Evolutionary conservation across 1,140 invertebrate species (phyloP).

Genomic region (Drosophila neocordata): DNA sequence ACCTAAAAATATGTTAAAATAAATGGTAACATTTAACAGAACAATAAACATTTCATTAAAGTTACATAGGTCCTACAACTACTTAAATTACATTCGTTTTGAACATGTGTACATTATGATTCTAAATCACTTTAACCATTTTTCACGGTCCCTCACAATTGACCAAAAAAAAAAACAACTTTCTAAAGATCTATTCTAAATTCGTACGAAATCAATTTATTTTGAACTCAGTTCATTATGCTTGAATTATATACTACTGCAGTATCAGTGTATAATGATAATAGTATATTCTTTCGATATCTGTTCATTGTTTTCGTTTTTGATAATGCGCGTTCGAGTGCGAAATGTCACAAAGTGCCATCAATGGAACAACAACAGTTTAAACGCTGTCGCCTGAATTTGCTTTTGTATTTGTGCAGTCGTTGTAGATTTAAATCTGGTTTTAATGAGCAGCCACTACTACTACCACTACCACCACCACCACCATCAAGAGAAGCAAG

Average conservation of each 20-base stretch:
- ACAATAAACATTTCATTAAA: too few relatives aligned
- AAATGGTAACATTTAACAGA: too few relatives aligned
- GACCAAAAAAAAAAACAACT: too few relatives aligned
- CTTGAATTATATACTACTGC: background rate
- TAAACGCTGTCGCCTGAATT: slow-evolving; percentile 30
- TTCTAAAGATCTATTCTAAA: too few relatives aligned
- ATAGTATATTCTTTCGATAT: background rate
- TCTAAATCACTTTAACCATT: too few relatives aligned
- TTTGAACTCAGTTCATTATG: background rate
- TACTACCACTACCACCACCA: background rate
- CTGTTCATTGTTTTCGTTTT: slow-evolving; percentile 11
- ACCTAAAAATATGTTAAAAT: too few relatives aligned
- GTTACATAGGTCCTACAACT: too few relatives aligned
- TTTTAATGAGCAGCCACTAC: slow-evolving; percentile 61
- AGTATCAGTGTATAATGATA: slow-evolving; percentile 1
- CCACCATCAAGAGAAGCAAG: too few relatives aligned
- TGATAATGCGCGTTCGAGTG: slow-evolving; percentile 51
- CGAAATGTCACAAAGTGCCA: slow-evolving; percentile 37
- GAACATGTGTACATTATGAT: too few relatives aligned
- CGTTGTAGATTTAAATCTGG: slow-evolving; percentile 47
- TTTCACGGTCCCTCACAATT: too few relatives aligned
- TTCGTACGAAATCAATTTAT: too few relatives aligned
- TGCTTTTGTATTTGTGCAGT: slow-evolving; percentile 63
- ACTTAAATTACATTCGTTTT: too few relatives aligned
- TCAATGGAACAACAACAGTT: slow-evolving; percentile 43